These are phyloP conservation scores for Chionis minor DNA, from an alignment of 2,113 vertebrate genomes.

Conservation along the genomic window DNA sequence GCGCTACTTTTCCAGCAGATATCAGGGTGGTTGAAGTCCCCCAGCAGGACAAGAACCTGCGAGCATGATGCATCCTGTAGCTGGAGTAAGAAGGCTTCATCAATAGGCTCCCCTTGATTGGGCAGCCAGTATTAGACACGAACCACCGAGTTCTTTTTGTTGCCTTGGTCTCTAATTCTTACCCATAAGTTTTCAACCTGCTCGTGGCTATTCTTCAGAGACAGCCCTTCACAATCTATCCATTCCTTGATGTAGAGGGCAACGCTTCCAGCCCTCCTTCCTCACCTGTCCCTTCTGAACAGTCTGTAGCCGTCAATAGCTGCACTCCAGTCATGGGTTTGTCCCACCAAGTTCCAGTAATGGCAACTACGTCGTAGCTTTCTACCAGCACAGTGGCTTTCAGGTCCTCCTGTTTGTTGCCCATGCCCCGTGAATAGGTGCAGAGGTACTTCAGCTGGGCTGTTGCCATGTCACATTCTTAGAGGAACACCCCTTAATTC, in stretches of 20 bases:
- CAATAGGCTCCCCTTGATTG: too few relatives aligned
- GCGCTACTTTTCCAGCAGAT: too few relatives aligned
- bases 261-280: not conserved
- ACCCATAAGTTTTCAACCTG: too few relatives aligned
- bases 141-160: too few relatives aligned
- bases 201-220: not conserved
- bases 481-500: not conserved
- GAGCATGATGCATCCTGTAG: too few relatives aligned
- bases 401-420: not conserved
- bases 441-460: not conserved
- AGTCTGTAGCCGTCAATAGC: not conserved
- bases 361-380: not conserved
- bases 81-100: too few relatives aligned
- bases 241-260: not conserved
- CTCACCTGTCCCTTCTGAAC: not conserved
- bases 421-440: not conserved
- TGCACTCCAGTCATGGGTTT: not conserved
- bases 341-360: not conserved
- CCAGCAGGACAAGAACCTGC: too few relatives aligned
- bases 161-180: too few relatives aligned
- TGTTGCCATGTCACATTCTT: not conserved
- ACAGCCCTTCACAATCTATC: not conserved
- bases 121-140: too few relatives aligned
- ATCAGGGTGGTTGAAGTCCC: too few relatives aligned
- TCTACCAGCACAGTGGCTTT: not conserved